Evolutionary conservation across 1,140 invertebrate genomes (phyloP).

Genomic region (Protaetia brevitarsis): DNA sequence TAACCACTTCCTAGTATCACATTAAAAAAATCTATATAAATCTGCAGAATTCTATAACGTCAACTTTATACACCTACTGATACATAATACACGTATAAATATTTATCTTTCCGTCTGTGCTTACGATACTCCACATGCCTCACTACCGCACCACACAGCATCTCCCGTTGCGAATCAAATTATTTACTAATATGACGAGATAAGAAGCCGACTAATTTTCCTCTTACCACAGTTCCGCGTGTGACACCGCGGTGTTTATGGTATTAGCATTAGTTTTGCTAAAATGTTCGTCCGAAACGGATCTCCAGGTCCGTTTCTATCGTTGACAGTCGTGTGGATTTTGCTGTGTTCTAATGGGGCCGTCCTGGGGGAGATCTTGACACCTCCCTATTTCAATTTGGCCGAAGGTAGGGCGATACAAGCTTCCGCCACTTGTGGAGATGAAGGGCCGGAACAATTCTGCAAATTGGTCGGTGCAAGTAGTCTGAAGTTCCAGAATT

Average conservation of each 20-base stretch:
- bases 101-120: too few species aligned
- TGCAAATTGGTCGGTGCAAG: slow-evolving; percentile 89
- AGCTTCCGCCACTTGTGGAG: slow-evolving; percentile 88
- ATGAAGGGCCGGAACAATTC: slow-evolving; percentile 76
- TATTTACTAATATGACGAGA: too few species aligned
- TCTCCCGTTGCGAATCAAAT: too few species aligned
- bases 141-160: too few species aligned
- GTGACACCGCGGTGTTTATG: background rate
- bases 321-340: background rate
- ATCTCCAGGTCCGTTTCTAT: background rate
- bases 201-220: too few species aligned
- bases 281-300: background rate
- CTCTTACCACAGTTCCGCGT: slow-evolving; percentile 9
- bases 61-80: too few species aligned
- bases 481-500: slow-evolving; percentile 65
- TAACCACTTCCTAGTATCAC: too few species aligned
- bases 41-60: too few species aligned
- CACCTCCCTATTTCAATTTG: slow-evolving; percentile 91
- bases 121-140: too few species aligned
- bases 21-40: too few species aligned
- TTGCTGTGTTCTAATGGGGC: background rate
- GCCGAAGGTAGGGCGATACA: slow-evolving; percentile 84
- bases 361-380: slow-evolving; percentile 57
- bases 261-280: background rate
- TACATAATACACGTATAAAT: too few species aligned